Conservation (phyloP, 2,888 invertebrate genomes). For the Torymus tubicola region DNA sequence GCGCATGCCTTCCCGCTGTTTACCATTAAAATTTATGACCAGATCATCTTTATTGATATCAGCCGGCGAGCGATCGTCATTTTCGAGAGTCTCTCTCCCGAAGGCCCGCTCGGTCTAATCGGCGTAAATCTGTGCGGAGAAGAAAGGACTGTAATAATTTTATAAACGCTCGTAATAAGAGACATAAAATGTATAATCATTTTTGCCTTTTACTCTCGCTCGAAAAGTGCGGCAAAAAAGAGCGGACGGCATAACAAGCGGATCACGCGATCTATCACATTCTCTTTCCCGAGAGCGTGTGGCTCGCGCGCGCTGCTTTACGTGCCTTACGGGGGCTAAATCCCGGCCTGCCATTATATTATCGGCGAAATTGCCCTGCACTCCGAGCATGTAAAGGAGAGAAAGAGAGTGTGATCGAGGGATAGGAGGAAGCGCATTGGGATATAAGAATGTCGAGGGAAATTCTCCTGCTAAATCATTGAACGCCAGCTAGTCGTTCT, state of each 20-base stretch:
- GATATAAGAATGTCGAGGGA: background rate
- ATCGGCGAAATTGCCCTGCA: conserved; percentile 62
- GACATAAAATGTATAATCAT: conserved; percentile 49
- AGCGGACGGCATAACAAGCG: conserved; percentile 27
- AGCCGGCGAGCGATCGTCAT: conserved; percentile 18
- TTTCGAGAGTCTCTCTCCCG: background rate
- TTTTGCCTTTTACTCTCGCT: conserved; percentile 5
- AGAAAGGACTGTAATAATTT: conserved; percentile 42
- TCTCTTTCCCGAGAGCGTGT: conserved; percentile 1
- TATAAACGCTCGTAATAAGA: conserved; percentile 39
- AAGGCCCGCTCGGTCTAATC: background rate
- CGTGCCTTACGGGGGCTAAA: conserved; percentile 62
- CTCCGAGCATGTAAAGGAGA: conserved; percentile 57
- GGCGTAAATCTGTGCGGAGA: background rate
- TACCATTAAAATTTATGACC: conserved; percentile 31
- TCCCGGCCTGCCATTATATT: conserved; percentile 60
- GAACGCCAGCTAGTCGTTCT: background rate
- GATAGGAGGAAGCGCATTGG: conserved; percentile 10
- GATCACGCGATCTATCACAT: conserved; percentile 46
- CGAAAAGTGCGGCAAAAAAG: conserved; percentile 20
- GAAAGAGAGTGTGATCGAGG: background rate
- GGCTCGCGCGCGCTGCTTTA: background rate
- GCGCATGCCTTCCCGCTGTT: background rate
- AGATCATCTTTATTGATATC: conserved; percentile 35
- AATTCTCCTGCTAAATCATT: conserved; percentile 6